Evolutionary conservation across 2,113 vertebrate species (phyloP).

Genomic region (Brachypodius melanocephalos): DNA sequence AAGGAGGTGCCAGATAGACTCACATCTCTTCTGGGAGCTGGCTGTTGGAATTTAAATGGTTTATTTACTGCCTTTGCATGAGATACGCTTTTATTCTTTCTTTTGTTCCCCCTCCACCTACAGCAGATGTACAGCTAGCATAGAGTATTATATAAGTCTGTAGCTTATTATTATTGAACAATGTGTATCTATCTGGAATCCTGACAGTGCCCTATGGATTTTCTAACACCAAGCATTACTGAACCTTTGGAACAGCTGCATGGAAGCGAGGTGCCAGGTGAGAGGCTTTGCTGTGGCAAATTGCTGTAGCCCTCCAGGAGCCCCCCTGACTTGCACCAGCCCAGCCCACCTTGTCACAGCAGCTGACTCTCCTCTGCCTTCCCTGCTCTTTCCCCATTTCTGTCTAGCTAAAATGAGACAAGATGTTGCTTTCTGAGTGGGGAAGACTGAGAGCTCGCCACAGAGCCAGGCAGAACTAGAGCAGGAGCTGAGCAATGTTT

Average conservation of each 20-base stretch:
- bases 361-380: neutral
- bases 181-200: neutral
- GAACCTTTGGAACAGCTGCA: neutral
- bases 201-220: neutral
- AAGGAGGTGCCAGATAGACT: neutral
- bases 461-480: neutral
- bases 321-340: neutral
- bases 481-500: neutral
- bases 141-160: neutral
- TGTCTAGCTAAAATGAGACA: neutral
- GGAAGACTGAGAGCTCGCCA: neutral
- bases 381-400: neutral
- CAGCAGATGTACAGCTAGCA: neutral
- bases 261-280: fast-evolving
- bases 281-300: neutral
- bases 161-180: neutral
- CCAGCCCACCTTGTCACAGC: neutral
- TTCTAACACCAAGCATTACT: neutral
- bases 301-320: neutral
- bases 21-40: neutral
- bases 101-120: neutral
- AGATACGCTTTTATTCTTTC: neutral
- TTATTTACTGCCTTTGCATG: neutral
- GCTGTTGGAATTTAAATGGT: neutral
- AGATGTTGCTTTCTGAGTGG: neutral